Conservation (phyloP, 2,113 vertebrate genomes). For the Sander lucioperca region DNA sequence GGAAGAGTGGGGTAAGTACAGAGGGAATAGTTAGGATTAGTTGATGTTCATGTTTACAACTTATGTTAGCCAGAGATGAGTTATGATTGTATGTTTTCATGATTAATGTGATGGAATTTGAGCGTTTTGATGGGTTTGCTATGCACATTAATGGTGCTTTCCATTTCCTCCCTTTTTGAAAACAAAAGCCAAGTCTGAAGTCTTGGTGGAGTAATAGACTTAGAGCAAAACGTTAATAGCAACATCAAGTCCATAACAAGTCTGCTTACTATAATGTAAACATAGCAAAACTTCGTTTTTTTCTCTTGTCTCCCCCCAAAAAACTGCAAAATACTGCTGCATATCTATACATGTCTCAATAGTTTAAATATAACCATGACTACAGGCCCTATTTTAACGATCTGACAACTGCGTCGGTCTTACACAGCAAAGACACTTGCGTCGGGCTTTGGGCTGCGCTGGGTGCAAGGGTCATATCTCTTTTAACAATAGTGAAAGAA, state of each 20-base stretch:
- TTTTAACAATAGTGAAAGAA: background rate
- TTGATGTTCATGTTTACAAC: background rate
- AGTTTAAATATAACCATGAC: background rate
- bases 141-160: background rate
- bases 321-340: background rate
- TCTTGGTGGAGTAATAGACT: background rate
- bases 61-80: slow-evolving; percentile 8
- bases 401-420: too few species aligned
- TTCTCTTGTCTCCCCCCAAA: background rate
- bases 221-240: background rate
- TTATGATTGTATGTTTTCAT: background rate
- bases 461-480: background rate
- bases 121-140: background rate
- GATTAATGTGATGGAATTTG: slow-evolving; percentile 13
- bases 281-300: background rate
- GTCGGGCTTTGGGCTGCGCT: too few species aligned
- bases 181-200: background rate
- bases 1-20: background rate
- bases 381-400: background rate
- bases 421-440: too few species aligned
- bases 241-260: background rate
- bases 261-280: background rate
- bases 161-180: background rate
- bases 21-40: background rate
- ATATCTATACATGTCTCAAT: background rate